Base-by-base conservation (phyloP, 2,113 vertebrate genomes). In the Eleginops maclovinus region DNA sequence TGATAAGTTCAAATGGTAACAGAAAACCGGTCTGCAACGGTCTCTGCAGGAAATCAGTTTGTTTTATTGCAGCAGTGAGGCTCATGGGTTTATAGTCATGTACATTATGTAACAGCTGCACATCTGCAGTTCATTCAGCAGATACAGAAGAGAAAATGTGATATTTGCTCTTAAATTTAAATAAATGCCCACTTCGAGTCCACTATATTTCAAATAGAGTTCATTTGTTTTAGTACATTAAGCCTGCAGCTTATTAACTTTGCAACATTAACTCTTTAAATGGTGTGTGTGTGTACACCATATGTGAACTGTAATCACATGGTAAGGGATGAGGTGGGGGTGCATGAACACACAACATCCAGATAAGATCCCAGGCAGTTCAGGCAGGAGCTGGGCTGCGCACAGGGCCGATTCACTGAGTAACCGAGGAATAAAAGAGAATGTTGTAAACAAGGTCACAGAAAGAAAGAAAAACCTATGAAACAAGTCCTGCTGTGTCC, bases 301-400 rank as follows among this genome's bases (percentile, higher is more conserved):
- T 40, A 13, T 61, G 66, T 78, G 74, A 72, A 67, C 24, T 53
- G 51, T 59, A n/a, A 56, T 75, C 55, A 19, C 22, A 11, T 31
- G n/a, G 43, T 40, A 19, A 19, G 46, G n/a, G 24, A 36, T 0
- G 26, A 46, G 44, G 28, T 19, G 47, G 44, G 36, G 21, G 19
- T 61, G 26, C 26, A 53, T 41, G 26, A 36, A 74, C 50, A 80
- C 41, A 77, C 51, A 74, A 63, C 22, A 51, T 58, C 24, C 44
- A 67, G 77, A 78, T 81, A 78, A 79, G 46, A 28, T 50, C 44
- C 36, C 41, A 40, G 61, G 36, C 19, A 66, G 60, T 40, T 80
- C 28, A 60, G 47, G 50, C 31, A 63, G 51, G 41, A 70, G 44
- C 47, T 53, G 72, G 16, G 21, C 60, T 62, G 50, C n/a, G 82